Evolutionary conservation across 2,113 vertebrate genomes (phyloP).

Genomic region (Edolisoma coerulescens): DNA sequence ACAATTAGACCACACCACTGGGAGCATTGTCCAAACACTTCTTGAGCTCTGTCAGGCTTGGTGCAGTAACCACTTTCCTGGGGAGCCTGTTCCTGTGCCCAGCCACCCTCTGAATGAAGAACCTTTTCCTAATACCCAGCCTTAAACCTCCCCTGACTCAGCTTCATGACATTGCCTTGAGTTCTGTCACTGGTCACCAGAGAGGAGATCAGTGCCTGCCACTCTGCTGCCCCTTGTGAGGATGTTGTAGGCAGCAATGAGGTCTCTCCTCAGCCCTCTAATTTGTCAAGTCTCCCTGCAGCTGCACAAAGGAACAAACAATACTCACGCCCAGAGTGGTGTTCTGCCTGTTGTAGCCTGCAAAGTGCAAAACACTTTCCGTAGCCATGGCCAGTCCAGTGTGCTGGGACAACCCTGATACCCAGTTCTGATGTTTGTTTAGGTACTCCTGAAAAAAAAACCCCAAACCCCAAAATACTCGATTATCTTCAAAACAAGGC

Average conservation of each 20-base stretch:
- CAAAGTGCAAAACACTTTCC: slow-evolving; percentile 92
- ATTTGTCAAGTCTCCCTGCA: background rate
- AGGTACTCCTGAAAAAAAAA: slow-evolving; percentile 83
- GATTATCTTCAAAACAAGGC: background rate
- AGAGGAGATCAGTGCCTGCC: background rate
- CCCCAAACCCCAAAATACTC: background rate
- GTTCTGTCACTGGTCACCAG: background rate
- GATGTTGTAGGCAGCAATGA: background rate
- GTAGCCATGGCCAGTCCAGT: slow-evolving; percentile 97
- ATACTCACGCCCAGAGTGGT: slow-evolving; percentile 90
- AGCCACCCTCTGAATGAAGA: background rate
- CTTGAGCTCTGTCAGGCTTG: background rate
- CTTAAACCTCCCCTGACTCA: background rate
- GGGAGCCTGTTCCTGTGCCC: background rate
- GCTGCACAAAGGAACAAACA: background rate
- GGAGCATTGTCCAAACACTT: background rate
- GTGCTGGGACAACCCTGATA: slow-evolving; percentile 92
- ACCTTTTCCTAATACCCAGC: background rate
- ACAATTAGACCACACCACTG: background rate
- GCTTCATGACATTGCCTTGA: background rate
- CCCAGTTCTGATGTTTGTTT: slow-evolving; percentile 97
- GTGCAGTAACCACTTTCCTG: background rate
- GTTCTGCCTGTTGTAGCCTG: slow-evolving; percentile 93
- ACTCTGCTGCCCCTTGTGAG: background rate
- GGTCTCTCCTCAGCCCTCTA: background rate